Base-by-base conservation (phyloP, 2,888 invertebrate genomes). In the Harpagoxenus sublaevis region DNA sequence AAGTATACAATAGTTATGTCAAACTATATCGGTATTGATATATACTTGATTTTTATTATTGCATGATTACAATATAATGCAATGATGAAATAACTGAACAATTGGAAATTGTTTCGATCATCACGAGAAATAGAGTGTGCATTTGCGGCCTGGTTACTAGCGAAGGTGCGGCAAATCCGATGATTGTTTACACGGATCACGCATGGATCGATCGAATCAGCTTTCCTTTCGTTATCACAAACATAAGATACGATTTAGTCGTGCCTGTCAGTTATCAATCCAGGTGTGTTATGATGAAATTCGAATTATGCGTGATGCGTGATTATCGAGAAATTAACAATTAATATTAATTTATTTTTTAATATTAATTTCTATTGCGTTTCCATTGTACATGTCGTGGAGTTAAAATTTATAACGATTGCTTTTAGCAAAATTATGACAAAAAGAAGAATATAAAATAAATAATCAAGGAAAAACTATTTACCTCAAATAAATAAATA, bases 81-180 rank as follows among this genome's bases (percentile, higher is more conserved):
- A 48, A 23, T 65, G 42, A 45, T 48, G 10, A 60, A 60, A 60
- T 39, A 74, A 39, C 15, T 28, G 42, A 60, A 53, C 53, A 74
- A 48, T 23, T 51, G 65, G 65, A 75, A 51, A 65, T 60, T 12
- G 48, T 6, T 35, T 35, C 51, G 35, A 75, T 65, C 39, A 75
- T 35, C 35, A 62, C 9, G 23, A 51, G 48, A 75, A 65, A 39
- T 75, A 35, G 35, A 15, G 48, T 66, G 35, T 31, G 23, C 10
- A 31, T 39, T 73, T 73, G 28, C 15, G 48, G 42, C 63, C 48
- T 48, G 15, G 35, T 65, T 75, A 75, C n/a, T 9, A 28, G n/a
- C 15, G 18, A 65, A 75, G 75, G 65, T 65, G 75, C 66, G 75
- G 75, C 48, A 65, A 75, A 75, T 75, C 75, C 10, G 3, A 63